A percentile compares a stretch with the other conserved stretches of the same genome.
phyloP scores from a whole-genome alignment of 1,140 invertebrate genomes.

The Ectropis grisescens region DNA sequence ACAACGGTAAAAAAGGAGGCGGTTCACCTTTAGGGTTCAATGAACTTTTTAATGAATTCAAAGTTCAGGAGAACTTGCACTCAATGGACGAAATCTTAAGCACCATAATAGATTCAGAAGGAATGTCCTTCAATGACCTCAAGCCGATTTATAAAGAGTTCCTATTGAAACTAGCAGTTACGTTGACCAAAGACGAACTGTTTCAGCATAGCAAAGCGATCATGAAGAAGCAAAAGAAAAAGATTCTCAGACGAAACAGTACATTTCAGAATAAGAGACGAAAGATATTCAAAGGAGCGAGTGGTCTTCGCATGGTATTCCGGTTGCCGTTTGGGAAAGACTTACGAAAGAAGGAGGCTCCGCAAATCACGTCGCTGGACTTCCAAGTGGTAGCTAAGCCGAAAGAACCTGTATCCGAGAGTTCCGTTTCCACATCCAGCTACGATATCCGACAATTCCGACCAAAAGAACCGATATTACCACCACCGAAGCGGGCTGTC shows the following conservation, averaged over 20 bases:
- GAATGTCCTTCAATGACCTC: constrained; percentile 93
- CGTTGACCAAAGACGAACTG: constrained; percentile 89
- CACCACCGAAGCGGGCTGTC: constrained; percentile 49
- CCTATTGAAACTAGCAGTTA: constrained; percentile 86
- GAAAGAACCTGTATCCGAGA: constrained; percentile 66
- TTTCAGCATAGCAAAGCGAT: constrained; percentile 90
- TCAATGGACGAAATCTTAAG: constrained; percentile 90
- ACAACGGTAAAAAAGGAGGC: constrained; percentile 72
- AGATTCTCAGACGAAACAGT: constrained; percentile 70
- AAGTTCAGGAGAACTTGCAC: constrained; percentile 86
- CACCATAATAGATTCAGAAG: constrained; percentile 89
- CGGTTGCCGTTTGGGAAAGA: constrained; percentile 69
- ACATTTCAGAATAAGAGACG: constrained; percentile 66
- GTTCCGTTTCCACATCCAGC: constrained; percentile 71
- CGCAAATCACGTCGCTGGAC: constrained; percentile 27
- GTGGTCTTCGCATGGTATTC: constrained; percentile 70
- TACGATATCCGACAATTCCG: constrained; percentile 73
- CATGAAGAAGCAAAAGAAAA: constrained; percentile 86
- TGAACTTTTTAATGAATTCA: constrained; percentile 86
- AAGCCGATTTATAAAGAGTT: constrained; percentile 93
- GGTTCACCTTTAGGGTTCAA: constrained; percentile 86
- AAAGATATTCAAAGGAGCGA: constrained; percentile 69
- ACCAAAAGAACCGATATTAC: constrained; percentile 63
- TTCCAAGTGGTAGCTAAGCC: constrained; percentile 25
- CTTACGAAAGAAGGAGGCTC: constrained; percentile 56